Percentiles rank a stretch among this genome's conserved stretches.
Conservation (phyloP, 2,797 vertebrate species). For the Arctocebus calabarensis region DNA sequence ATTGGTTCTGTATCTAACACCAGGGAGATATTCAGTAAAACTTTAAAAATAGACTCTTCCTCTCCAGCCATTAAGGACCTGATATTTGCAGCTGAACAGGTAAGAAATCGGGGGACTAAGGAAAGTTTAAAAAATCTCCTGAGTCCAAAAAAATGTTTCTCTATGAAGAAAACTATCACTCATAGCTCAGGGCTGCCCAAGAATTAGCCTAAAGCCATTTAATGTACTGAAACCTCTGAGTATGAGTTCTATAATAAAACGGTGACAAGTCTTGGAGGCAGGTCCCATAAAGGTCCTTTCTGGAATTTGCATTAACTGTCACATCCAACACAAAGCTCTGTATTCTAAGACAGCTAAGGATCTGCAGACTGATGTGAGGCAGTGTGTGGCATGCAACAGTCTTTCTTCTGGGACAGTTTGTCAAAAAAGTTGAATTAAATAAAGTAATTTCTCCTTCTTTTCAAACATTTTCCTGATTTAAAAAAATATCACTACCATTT, state of each 20-base stretch:
- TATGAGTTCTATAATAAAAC: neutral
- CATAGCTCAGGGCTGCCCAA: neutral
- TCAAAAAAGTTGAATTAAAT: slow-evolving; percentile 4
- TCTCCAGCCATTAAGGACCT: slow-evolving; percentile 46
- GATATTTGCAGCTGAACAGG: slow-evolving; percentile 63
- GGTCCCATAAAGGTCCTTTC: neutral
- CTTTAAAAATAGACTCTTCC: slow-evolving; percentile 69
- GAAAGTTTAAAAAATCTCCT: slow-evolving; percentile 50
- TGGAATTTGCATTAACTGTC: slow-evolving; percentile 42
- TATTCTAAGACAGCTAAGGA: neutral
- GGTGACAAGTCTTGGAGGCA: neutral
- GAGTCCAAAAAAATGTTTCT: slow-evolving; percentile 50
- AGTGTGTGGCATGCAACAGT: neutral
- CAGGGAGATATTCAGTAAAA: slow-evolving; percentile 36
- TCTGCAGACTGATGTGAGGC: neutral
- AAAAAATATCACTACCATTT: neutral
- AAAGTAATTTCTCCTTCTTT: slow-evolving; percentile 9
- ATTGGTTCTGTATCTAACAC: slow-evolving; percentile 20
- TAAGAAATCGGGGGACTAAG: slow-evolving; percentile 59
- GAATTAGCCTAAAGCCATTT: slow-evolving; percentile 49
- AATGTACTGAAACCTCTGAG: neutral
- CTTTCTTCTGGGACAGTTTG: slow-evolving; percentile 51
- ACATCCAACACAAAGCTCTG: slow-evolving; percentile 7
- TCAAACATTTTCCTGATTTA: slow-evolving; percentile 41
- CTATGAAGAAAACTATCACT: slow-evolving; percentile 60